These are phyloP conservation scores for Anolis sagrei DNA, from an alignment of 2,113 vertebrate genomes.

Conservation along the genomic window DNA sequence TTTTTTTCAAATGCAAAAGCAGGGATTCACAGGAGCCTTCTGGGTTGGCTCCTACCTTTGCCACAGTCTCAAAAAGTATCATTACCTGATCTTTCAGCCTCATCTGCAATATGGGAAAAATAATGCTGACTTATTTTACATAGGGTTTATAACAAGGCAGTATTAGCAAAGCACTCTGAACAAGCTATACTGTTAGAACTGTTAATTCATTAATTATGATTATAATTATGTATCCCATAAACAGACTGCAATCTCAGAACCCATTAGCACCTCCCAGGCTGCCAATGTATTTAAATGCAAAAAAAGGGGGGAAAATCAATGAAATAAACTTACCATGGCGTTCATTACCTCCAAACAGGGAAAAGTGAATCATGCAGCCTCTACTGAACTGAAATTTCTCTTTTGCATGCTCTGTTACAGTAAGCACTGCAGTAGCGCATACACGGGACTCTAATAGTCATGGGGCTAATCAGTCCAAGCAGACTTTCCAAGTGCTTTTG, in stretches of 20 bases:
- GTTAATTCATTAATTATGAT: not conserved
- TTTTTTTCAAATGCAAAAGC: too few relatives aligned
- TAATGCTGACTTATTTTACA: not conserved
- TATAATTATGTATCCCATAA: not conserved
- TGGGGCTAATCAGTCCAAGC: slow-evolving; percentile 65
- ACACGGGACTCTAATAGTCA: slow-evolving; percentile 54
- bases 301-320: not conserved
- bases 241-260: not conserved
- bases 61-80: not conserved
- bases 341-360: not conserved
- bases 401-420: slow-evolving; percentile 51
- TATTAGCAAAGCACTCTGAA: not conserved
- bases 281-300: not conserved
- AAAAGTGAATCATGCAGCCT: slow-evolving; percentile 22
- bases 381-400: slow-evolving; percentile 57
- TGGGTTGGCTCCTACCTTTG: not conserved
- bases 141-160: not conserved
- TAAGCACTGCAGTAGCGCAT: slow-evolving; percentile 67
- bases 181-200: not conserved
- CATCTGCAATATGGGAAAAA: not conserved
- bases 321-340: not conserved
- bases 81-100: not conserved
- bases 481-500: slow-evolving; percentile 64
- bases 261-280: not conserved
- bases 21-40: too few relatives aligned